Percentiles rank a stretch among this genome's conserved stretches.
phyloP scores from a whole-genome alignment of 2,888 invertebrate species.

The Lasioglossum villosulum region DNA sequence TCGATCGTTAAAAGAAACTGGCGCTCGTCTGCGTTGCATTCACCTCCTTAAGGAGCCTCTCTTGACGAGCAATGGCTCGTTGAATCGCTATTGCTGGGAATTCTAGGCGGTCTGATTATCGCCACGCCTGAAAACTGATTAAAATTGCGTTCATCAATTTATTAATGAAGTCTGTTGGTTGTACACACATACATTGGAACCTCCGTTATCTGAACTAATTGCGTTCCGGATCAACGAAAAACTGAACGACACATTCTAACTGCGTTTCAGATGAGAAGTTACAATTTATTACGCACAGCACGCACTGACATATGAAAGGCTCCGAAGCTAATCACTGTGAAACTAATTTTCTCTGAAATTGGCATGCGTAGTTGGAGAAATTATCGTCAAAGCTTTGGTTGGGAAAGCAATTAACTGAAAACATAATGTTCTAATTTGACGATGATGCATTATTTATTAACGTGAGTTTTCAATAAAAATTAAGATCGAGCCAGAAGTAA shows the following conservation, averaged over 20 bases:
- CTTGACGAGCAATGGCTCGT: constrained; percentile 62
- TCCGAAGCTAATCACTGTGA: not conserved
- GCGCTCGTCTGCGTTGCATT: constrained; percentile 47
- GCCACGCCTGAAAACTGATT: constrained; percentile 13
- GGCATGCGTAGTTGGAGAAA: not conserved
- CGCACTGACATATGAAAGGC: not conserved
- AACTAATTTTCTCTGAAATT: not conserved
- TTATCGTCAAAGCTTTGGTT: not conserved
- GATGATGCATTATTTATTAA: too few relatives aligned
- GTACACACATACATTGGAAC: not conserved
- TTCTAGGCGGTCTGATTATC: constrained; percentile 66
- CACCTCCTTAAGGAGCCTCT: constrained; percentile 57
- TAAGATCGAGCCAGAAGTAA: not conserved
- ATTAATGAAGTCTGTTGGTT: not conserved
- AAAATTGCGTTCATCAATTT: not conserved
- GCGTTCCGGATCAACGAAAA: not conserved
- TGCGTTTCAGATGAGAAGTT: not conserved
- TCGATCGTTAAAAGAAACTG: constrained; percentile 74
- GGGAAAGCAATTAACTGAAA: not conserved
- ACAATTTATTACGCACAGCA: not conserved
- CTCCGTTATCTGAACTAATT: not conserved
- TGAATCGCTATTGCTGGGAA: constrained; percentile 51
- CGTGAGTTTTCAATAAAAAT: not conserved
- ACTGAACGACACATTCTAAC: not conserved
- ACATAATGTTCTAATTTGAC: not conserved